These are phyloP conservation scores for Ascidia mentula DNA, from an alignment of 23 tunicate genomes.

Conservation along the genomic window DNA sequence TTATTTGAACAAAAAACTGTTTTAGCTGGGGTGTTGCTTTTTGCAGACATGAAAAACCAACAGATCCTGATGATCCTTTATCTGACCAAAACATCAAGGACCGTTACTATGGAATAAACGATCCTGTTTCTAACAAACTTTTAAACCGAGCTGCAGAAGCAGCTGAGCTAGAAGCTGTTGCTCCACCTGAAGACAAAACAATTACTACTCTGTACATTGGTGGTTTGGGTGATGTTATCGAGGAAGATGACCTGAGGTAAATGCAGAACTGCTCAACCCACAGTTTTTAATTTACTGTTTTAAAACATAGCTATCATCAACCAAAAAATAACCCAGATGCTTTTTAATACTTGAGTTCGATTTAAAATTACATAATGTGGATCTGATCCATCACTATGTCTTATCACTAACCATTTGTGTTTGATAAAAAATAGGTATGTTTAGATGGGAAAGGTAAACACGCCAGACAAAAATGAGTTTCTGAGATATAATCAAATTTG, in stretches of 20 bases:
- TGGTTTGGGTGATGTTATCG: constrained; percentile 64
- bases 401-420: too few species aligned
- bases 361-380: too few species aligned
- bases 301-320: too few species aligned
- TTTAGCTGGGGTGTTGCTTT: neutral
- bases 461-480: too few species aligned
- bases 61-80: constrained; percentile 99
- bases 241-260: constrained; percentile 85
- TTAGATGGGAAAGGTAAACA: too few species aligned
- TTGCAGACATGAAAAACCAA: constrained; percentile 94
- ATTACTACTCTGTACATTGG: constrained; percentile 96
- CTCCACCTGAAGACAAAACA: constrained; percentile 92
- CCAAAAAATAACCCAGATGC: too few species aligned
- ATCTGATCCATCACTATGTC: too few species aligned
- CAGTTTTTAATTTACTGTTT: too few species aligned
- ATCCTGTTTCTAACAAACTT: constrained; percentile 96
- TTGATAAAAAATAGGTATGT: too few species aligned
- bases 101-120: constrained; percentile 98
- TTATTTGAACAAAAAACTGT: too few species aligned
- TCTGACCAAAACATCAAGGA: constrained; percentile 99
- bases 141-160: constrained; percentile 59
- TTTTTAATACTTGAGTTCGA: too few species aligned
- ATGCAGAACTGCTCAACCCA: neutral
- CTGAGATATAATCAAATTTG: too few species aligned
- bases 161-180: constrained; percentile 55